These are phyloP conservation scores for Drosophila insularis DNA, from an alignment of 1,140 invertebrate genomes.

Conservation along the genomic window DNA sequence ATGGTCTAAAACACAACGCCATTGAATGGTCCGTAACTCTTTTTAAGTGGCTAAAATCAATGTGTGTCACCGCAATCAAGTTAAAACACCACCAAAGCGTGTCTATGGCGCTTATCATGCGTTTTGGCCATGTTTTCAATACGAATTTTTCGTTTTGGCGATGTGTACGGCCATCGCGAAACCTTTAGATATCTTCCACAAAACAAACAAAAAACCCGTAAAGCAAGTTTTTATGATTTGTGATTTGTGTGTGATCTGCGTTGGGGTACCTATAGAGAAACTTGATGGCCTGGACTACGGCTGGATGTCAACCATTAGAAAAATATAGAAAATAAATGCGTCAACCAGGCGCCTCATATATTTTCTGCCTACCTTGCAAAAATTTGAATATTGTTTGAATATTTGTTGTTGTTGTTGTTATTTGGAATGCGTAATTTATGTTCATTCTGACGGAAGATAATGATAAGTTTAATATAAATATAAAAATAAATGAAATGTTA, in stretches of 20 bases:
- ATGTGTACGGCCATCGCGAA: conserved; percentile 8
- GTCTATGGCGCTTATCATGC: conserved; percentile 20
- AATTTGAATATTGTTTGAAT: conserved; percentile 56
- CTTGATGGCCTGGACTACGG: conserved; percentile 20
- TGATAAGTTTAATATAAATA: conserved; percentile 14
- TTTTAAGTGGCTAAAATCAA: conserved; percentile 27
- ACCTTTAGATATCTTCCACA: not conserved
- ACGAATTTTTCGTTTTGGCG: conserved; percentile 1
- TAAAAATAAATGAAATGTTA: not conserved
- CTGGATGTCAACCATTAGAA: conserved; percentile 43
- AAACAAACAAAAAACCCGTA: conserved; percentile 23
- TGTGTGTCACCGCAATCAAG: not conserved
- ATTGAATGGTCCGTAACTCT: too few relatives aligned
- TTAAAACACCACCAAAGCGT: not conserved
- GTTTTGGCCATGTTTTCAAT: conserved; percentile 21
- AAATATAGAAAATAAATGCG: too few relatives aligned
- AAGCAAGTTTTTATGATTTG: conserved; percentile 29
- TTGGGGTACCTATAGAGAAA: not conserved
- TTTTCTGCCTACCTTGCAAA: conserved; percentile 57
- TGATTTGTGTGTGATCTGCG: conserved; percentile 19
- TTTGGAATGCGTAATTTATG: conserved; percentile 54
- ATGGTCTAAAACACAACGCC: not conserved
- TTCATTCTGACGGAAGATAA: conserved; percentile 46
- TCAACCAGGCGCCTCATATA: conserved; percentile 41
- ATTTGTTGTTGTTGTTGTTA: conserved; percentile 13